Conservation (phyloP, 2,888 invertebrate species). For the Stenurella melanura region DNA sequence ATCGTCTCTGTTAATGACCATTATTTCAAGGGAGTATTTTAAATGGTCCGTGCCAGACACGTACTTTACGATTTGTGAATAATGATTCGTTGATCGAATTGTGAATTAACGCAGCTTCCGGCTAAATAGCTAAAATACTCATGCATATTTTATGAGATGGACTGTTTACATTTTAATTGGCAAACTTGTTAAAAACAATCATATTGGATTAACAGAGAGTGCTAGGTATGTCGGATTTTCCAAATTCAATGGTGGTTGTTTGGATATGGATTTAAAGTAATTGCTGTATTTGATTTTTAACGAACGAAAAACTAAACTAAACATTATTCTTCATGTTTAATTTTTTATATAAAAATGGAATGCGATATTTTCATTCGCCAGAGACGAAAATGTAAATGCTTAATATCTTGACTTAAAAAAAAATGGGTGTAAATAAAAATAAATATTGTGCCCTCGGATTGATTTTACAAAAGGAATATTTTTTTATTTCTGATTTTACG, state of each 20-base stretch:
- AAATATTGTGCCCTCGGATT: too few species aligned
- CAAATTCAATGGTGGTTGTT: background rate
- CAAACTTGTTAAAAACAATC: constrained; percentile 30
- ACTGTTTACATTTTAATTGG: constrained; percentile 48
- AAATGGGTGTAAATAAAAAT: too few species aligned
- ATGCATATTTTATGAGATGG: constrained; percentile 49
- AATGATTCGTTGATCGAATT: constrained; percentile 41
- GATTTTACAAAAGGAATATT: too few species aligned
- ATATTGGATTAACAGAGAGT: constrained; percentile 6
- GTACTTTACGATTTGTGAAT: constrained; percentile 32
- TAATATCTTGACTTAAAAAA: too few species aligned
- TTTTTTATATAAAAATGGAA: too few species aligned
- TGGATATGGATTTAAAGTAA: background rate
- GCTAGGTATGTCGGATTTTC: constrained; percentile 5
- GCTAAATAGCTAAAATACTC: constrained; percentile 43
- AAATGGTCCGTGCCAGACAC: constrained; percentile 13
- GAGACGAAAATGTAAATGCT: too few species aligned
- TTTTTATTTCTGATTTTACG: too few species aligned
- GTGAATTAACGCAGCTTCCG: constrained; percentile 48
- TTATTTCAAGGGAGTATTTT: constrained; percentile 22
- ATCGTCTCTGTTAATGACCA: constrained; percentile 27
- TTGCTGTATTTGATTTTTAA: background rate
- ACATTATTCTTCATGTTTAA: background rate
- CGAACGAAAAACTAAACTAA: background rate
- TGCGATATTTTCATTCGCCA: too few species aligned